Conservation (phyloP, 2,888 invertebrate species). For the Plebejus melissa region DNA sequence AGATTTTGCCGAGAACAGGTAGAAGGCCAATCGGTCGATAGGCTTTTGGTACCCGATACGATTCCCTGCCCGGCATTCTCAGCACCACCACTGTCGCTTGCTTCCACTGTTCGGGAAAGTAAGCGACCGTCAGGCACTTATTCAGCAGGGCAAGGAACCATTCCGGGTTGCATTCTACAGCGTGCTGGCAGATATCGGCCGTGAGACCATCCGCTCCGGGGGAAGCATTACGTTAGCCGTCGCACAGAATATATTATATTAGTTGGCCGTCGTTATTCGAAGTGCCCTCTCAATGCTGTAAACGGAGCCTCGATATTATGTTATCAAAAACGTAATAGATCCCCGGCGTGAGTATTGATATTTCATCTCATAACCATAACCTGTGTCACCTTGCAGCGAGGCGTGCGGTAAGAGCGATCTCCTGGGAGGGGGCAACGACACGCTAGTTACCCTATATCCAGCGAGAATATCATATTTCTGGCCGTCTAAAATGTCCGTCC, state of each 20-base stretch:
- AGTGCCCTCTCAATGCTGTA: neutral
- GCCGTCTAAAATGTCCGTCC: constrained; percentile 26
- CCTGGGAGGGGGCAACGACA: constrained; percentile 21
- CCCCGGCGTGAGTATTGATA: neutral
- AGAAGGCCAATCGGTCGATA: no score
- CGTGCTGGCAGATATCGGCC: no score
- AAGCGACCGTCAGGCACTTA: no score
- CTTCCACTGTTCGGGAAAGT: no score
- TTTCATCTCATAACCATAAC: constrained; percentile 18
- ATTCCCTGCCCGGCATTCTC: no score
- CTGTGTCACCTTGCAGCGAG: constrained; percentile 12
- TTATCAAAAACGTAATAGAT: constrained; percentile 12
- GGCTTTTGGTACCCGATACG: no score
- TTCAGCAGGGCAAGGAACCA: no score
- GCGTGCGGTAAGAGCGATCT: constrained; percentile 24
- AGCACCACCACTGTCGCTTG: no score
- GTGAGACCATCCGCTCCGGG: no score
- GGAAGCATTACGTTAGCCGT: neutral
- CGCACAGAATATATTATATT: neutral
- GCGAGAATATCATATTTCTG: constrained; percentile 13
- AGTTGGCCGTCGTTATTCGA: neutral
- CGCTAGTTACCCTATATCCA: constrained; percentile 27
- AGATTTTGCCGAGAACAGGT: no score
- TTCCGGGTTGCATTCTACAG: no score
- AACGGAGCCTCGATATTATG: neutral